Evolutionary conservation across 2,797 vertebrate species (phyloP).

Genomic region (Valencia hispanica): DNA sequence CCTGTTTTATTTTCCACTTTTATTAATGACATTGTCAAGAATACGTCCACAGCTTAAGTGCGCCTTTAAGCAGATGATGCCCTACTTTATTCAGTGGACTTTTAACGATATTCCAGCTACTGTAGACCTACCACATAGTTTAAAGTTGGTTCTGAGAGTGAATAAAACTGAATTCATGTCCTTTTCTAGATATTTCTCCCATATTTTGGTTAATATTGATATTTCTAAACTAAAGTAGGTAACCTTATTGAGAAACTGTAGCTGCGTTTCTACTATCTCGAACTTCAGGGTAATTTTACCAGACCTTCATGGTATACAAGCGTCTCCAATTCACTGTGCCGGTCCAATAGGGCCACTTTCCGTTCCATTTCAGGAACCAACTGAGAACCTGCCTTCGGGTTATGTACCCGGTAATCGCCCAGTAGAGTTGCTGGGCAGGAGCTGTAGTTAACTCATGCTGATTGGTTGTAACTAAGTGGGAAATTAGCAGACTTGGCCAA

Average conservation of each 20-base stretch:
- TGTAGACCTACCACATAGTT: not conserved
- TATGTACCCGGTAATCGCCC: no score
- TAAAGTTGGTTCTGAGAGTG: not conserved
- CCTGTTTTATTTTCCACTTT: not conserved
- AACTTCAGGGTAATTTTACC: no score
- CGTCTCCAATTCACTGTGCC: no score
- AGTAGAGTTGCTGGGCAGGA: no score
- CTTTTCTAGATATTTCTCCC: not conserved
- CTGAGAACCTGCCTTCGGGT: no score
- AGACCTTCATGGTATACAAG: no score
- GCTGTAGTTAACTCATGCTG: no score
- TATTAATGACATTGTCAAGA: not conserved
- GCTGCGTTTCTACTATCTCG: no score
- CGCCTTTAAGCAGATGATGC: not conserved
- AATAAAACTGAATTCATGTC: not conserved
- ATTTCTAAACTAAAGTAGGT: not conserved
- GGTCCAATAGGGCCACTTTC: no score
- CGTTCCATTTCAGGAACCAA: no score
- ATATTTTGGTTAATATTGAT: not conserved
- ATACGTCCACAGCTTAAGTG: not conserved
- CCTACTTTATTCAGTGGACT: not conserved
- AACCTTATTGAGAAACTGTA: not conserved
- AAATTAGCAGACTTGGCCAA: no score
- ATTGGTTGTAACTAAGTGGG: no score
- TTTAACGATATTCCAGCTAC: not conserved